Conservation (phyloP, 30 jellyfish, hydroid and myxozoan species). For the Hydractinia echinata region DNA sequence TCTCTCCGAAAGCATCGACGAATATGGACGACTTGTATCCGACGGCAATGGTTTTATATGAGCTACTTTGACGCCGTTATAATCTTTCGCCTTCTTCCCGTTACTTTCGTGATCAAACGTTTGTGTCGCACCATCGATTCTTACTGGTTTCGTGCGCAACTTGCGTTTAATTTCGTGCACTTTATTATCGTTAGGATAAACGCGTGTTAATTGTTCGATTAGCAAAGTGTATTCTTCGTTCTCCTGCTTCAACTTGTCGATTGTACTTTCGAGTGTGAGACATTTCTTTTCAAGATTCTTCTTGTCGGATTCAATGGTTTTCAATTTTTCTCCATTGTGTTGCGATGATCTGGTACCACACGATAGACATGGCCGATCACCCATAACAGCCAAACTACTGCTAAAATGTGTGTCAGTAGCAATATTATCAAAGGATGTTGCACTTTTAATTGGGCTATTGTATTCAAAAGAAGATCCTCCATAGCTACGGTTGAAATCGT, state of each 20-base stretch:
- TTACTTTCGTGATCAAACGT: slow-evolving; percentile 7
- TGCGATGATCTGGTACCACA: slow-evolving; percentile 1
- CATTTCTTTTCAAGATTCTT: slow-evolving; percentile 11
- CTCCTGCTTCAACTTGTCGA: slow-evolving; percentile 16
- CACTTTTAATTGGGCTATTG: background rate
- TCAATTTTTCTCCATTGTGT: background rate
- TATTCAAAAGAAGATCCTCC: background rate
- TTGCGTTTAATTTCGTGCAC: slow-evolving; percentile 4
- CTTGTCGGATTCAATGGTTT: slow-evolving; percentile 15
- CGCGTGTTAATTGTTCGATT: slow-evolving; percentile 27
- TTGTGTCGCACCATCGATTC: slow-evolving; percentile 21
- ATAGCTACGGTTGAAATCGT: slow-evolving; percentile 10
- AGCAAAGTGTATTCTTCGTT: slow-evolving; percentile 16
- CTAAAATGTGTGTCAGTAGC: background rate
- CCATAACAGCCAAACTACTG: background rate
- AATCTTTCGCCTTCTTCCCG: background rate
- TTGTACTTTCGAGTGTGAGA: slow-evolving; percentile 12
- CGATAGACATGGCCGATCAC: background rate
- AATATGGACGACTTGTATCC: slow-evolving; percentile 8
- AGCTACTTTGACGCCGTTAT: slow-evolving; percentile 29
- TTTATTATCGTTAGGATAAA: slow-evolving; percentile 11
- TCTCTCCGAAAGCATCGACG: background rate
- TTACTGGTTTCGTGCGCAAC: background rate
- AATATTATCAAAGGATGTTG: background rate
- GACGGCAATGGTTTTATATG: slow-evolving; percentile 35